Evolutionary conservation across 2,797 vertebrate genomes (phyloP), one percentile per base, ranked within the genome.

Genomic region (Moxostoma hubbsi): DNA sequence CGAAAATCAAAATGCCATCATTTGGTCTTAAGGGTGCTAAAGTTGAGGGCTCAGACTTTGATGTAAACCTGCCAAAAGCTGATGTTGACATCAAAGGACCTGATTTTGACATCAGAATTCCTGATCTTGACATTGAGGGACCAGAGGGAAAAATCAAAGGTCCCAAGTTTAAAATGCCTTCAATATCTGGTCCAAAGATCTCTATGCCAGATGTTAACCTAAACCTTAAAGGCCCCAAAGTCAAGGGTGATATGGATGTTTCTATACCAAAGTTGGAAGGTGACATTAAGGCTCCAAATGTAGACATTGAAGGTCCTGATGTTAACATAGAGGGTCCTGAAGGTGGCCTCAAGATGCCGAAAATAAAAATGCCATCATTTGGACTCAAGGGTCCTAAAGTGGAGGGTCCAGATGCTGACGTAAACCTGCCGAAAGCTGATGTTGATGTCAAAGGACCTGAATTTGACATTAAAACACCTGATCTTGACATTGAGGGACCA

Each of bases 311-410:
- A 50, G 45, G 53, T 5, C 53, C 45, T 5, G 62, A 75, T 61
- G 4, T 61, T 6, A 6, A 62, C 0, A 5, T 76, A 1, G 64
- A 68, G 0, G 63, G 43, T 5, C 51, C 63, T 3, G 64, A 77
- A 15, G 12, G 54, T 12, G 75, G 59, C 10, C 15, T 75, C 0
- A 64, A 53, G 13, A 75, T 75, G 9, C 69, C 77, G 7, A 79
- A 79, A 5, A 13, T 79, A 8, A 73, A 65, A 47, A 79, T 79
- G 61, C 77, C 77, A 5, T 65, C 59, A n/a, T 79, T 65, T 12
- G 77, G 69, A 55, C 7, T 79, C 0, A 50, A 58, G 6, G 77
- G 51, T 53, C 9, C 77, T 45, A 65, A 79, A 57, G 4, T 58
- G 1, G 77, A 73, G 1, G 70, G 45, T 0, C 53, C 53, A 1